Base-by-base conservation (phyloP, 2,888 invertebrate genomes). In the Escarpia spicata region DNA sequence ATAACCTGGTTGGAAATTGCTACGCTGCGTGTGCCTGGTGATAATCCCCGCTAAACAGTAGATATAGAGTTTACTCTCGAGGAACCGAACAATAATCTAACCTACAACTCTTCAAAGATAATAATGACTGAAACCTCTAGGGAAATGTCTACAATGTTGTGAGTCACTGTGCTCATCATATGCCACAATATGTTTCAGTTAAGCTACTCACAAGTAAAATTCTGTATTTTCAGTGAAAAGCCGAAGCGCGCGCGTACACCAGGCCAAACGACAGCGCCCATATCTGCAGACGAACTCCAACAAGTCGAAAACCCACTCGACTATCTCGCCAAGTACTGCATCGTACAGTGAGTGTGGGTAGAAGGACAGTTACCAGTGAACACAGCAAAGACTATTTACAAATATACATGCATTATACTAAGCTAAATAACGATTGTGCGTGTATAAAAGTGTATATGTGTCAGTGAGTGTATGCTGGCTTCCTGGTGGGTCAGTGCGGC, bases 301-400 rank as follows among this genome's bases (percentile, higher is more conserved):
- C 94, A 95, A 31, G 94, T 96, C 92, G 93, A 93, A 3, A 96
- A 96, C 92, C 96, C 96, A 2, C 94, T 96, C 6, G 96, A 96
- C 94, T 96, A 95, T 94, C 95, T 96, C n/a, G 95, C 96, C 26
- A 96, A 96, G 94, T 96, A 95, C 94, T 96, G 96, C 94, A 95
- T 96, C 92, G 95, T 96, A 90, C 95, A 95, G 95, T 96, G 93
- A 93, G 95, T 93, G 37, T 91, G 89, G 12, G 2, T 26, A 75
- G 75, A 60, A 12, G 19, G 75, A 75, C 75, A 26, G 2, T 26
- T 2, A 26, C 19, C 19, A 75, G 2, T 26, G 19, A 75, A 75
- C 15, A 75, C 75, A 75, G 2, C 3, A 75, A 4, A 3, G 26
- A 75, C 4, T 26, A 75, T 19, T 75, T 75, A 75, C 75, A 75